Conservation (phyloP, 2,888 invertebrate genomes). For the Drosophila bunnanda region DNA sequence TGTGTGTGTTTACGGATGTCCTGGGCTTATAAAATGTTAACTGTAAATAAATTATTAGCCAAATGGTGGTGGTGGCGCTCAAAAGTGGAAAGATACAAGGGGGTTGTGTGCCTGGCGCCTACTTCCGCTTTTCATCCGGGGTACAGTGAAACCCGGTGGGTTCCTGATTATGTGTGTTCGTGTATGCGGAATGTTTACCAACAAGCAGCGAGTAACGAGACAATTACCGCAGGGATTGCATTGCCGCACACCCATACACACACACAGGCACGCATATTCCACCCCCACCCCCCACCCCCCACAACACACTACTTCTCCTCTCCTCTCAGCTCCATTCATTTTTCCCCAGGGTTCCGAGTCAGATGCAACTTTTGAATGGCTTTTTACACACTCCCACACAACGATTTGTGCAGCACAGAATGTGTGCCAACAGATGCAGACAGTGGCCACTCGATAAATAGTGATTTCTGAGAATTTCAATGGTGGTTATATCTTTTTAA, state of each 20-base stretch:
- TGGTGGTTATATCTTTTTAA: background rate
- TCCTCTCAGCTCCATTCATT: slow-evolving; percentile 1
- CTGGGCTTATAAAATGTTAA: slow-evolving; percentile 69
- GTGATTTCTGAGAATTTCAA: too few species aligned
- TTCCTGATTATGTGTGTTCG: background rate
- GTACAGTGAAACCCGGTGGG: slow-evolving; percentile 37
- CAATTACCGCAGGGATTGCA: slow-evolving; percentile 74
- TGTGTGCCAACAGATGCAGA: slow-evolving; percentile 66
- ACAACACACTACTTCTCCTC: background rate
- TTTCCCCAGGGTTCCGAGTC: slow-evolving; percentile 27
- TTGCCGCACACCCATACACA: background rate
- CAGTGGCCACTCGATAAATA: slow-evolving; percentile 6
- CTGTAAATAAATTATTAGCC: slow-evolving; percentile 78
- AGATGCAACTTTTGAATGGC: slow-evolving; percentile 71
- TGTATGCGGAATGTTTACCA: slow-evolving; percentile 68
- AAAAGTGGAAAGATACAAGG: slow-evolving; percentile 17
- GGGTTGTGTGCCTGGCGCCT: slow-evolving; percentile 45
- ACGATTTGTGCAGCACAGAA: slow-evolving; percentile 45
- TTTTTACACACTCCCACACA: slow-evolving; percentile 50
- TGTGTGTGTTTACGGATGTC: slow-evolving; percentile 27
- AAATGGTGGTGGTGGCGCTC: slow-evolving; percentile 8
- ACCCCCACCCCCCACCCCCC: too few species aligned
- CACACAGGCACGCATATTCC: background rate
- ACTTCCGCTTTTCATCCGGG: slow-evolving; percentile 44
- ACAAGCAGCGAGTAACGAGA: slow-evolving; percentile 78